These are phyloP conservation scores for Phalanger gymnotis DNA, from an alignment of 2,797 vertebrate genomes.

Conservation along the genomic window DNA sequence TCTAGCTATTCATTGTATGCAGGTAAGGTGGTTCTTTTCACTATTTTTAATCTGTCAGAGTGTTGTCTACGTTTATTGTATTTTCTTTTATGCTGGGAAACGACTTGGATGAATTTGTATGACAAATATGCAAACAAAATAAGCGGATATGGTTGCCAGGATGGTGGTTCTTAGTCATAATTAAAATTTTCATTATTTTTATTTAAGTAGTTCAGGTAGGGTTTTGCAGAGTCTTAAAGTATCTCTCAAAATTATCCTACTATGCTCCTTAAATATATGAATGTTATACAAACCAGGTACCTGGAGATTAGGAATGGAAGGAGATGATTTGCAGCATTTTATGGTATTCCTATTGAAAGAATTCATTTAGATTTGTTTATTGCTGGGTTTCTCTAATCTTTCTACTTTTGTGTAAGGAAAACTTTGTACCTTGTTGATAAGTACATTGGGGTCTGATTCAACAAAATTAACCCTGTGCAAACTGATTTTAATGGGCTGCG, in stretches of 20 bases:
- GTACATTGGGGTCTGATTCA: background rate
- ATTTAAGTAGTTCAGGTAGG: slow-evolving; percentile 12
- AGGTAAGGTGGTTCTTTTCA: slow-evolving; percentile 86
- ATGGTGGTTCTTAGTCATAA: slow-evolving; percentile 6
- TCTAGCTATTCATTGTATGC: slow-evolving; percentile 99
- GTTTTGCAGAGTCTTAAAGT: background rate
- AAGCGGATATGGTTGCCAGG: background rate
- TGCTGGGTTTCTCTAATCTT: slow-evolving; percentile 17
- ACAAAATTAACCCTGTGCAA: slow-evolving; percentile 16
- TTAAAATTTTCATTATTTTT: background rate
- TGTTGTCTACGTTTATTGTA: background rate
- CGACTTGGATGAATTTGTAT: background rate
- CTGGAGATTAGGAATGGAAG: slow-evolving; percentile 2
- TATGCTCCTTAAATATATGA: background rate
- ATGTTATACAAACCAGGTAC: background rate
- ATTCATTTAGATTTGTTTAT: background rate
- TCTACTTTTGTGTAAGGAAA: background rate
- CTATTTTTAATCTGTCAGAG: slow-evolving; percentile 12
- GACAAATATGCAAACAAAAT: background rate
- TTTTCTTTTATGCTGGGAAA: background rate
- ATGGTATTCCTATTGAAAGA: background rate
- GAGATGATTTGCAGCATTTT: background rate
- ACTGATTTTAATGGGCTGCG: slow-evolving; percentile 32
- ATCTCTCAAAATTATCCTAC: background rate
- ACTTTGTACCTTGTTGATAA: background rate